Evolutionary conservation across 92 coral and sea anemone genomes (phyloP).

Genomic region (Anthopleura xanthogrammica): DNA sequence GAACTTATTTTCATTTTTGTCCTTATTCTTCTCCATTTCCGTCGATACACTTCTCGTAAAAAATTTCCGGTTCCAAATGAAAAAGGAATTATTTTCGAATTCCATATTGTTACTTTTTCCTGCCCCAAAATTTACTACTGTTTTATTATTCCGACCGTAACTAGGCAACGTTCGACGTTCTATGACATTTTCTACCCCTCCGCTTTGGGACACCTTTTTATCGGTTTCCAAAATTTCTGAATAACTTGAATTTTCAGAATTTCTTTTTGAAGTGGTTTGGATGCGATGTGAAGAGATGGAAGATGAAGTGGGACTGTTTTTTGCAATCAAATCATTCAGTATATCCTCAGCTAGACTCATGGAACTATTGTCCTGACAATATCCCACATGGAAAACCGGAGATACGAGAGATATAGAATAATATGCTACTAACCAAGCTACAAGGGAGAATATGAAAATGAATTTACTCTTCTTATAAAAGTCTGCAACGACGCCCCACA

Average conservation of each 20-base stretch:
- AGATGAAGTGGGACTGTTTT: not conserved
- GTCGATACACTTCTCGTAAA: not conserved
- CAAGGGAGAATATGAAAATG: slow-evolving; percentile 71
- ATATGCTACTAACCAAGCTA: slow-evolving; percentile 79
- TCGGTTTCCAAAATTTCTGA: not conserved
- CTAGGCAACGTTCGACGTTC: not conserved
- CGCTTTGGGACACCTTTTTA: not conserved
- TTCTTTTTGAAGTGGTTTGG: not conserved
- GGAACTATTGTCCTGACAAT: slow-evolving; percentile 76
- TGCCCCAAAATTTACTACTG: not conserved
- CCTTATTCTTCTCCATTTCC: not conserved
- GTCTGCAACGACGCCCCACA: slow-evolving; percentile 89
- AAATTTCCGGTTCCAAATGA: not conserved
- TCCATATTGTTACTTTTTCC: not conserved
- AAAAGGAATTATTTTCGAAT: not conserved
- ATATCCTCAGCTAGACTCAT: slow-evolving; percentile 57
- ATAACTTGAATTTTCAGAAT: not conserved
- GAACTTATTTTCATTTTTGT: not conserved
- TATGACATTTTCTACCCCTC: not conserved
- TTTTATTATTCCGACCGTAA: not conserved
- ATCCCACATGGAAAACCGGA: slow-evolving; percentile 52
- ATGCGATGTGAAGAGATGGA: not conserved
- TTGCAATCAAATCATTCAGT: slow-evolving; percentile 25
- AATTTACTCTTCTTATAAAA: slow-evolving; percentile 57
- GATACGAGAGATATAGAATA: slow-evolving; percentile 76